Evolutionary conservation across 2,888 invertebrate species (phyloP).

Genomic region (Seira musarum): DNA sequence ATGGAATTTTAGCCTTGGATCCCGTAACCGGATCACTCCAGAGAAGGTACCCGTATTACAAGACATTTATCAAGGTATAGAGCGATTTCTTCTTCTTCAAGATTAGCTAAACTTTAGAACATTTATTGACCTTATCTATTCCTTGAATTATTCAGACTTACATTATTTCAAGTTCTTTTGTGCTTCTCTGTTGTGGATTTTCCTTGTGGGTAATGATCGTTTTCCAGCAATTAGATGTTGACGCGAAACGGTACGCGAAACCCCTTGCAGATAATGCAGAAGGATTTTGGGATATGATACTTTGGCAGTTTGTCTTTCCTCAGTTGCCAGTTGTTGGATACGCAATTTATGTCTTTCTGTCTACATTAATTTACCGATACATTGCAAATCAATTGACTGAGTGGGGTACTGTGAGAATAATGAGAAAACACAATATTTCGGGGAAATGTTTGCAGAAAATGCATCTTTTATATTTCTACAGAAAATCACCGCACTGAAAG

Average conservation of each 20-base stretch:
- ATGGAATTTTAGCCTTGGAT: conserved; percentile 37
- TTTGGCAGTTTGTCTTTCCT: conserved; percentile 10
- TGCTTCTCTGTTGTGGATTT: background rate
- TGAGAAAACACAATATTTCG: background rate
- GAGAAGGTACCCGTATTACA: conserved; percentile 43
- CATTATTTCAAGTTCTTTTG: conserved; percentile 9
- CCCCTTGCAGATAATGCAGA: background rate
- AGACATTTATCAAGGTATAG: conserved; percentile 35
- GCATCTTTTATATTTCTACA: background rate
- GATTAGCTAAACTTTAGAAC: background rate
- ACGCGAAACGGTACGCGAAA: conserved; percentile 4
- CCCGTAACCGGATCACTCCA: conserved; percentile 42
- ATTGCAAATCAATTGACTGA: conserved; percentile 38
- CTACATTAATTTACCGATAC: conserved; percentile 35
- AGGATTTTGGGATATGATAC: background rate
- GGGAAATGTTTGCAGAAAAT: background rate
- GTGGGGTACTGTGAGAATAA: conserved; percentile 43
- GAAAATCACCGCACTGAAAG: conserved; percentile 58
- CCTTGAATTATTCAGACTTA: conserved; percentile 18
- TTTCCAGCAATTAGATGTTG: conserved; percentile 1
- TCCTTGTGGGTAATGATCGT: conserved; percentile 22
- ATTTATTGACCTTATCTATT: background rate
- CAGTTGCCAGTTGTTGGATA: conserved; percentile 14
- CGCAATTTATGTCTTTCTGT: background rate
- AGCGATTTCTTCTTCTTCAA: background rate